Evolutionary conservation across 1,140 invertebrate genomes (phyloP).

Genomic region (Pseudomyrmex concolor): DNA sequence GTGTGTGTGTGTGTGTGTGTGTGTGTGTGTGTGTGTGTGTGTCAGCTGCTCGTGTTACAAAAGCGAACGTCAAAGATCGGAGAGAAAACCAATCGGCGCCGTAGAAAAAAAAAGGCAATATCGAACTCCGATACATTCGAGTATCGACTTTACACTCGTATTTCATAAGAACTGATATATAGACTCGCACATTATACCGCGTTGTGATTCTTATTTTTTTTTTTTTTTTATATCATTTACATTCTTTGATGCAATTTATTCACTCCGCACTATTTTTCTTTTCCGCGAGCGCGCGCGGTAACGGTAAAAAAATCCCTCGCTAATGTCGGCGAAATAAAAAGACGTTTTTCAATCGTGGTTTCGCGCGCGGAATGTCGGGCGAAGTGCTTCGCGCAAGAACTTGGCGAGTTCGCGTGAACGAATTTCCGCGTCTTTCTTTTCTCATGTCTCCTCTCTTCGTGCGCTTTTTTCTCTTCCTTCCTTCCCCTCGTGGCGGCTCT

Average conservation of each 20-base stretch:
- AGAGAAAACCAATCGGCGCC: too few relatives aligned
- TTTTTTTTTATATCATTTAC: too few relatives aligned
- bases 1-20: too few relatives aligned
- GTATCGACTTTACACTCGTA: too few relatives aligned
- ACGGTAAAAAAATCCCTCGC: not conserved
- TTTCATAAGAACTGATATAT: too few relatives aligned
- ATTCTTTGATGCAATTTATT: slow-evolving; percentile 26
- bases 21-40: too few relatives aligned
- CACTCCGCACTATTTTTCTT: slow-evolving; percentile 26
- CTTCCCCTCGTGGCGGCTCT: slow-evolving; percentile 29
- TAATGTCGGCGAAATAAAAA: slow-evolving; percentile 46
- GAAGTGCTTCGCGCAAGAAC: slow-evolving; percentile 43
- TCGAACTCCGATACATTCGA: too few relatives aligned
- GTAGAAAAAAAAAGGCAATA: too few relatives aligned
- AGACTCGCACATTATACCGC: not conserved
- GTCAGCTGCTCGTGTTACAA: too few relatives aligned
- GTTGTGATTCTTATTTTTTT: slow-evolving; percentile 10
- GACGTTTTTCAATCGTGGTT: slow-evolving; percentile 50
- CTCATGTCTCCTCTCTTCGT: not conserved
- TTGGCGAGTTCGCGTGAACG: slow-evolving; percentile 61
- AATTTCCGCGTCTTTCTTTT: slow-evolving; percentile 50
- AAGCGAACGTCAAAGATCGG: too few relatives aligned
- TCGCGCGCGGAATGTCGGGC: slow-evolving; percentile 32
- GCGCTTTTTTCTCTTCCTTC: not conserved
- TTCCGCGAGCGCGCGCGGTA: too few relatives aligned